Conservation (phyloP, 2,113 vertebrate genomes). For the Rhinopomastus cyanomelas region DNA sequence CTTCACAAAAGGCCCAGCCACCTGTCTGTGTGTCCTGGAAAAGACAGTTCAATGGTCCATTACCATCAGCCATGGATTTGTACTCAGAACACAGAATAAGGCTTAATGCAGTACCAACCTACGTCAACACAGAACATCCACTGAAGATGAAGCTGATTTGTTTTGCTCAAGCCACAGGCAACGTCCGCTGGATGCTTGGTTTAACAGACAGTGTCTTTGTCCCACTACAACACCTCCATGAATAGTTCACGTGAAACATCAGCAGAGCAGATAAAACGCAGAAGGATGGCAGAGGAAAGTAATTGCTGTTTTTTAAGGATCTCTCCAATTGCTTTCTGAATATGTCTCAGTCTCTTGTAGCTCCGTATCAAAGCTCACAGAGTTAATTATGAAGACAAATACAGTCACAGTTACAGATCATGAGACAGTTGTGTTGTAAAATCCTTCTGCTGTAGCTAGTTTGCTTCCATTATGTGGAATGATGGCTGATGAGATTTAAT, state of each 20-base stretch:
- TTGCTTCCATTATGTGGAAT: neutral
- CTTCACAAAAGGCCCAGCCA: neutral
- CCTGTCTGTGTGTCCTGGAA: neutral
- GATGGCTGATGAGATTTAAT: neutral
- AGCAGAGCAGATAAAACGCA: neutral
- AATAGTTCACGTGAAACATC: neutral
- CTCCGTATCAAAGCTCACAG: neutral
- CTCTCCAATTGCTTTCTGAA: neutral
- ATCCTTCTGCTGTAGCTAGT: neutral
- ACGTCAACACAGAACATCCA: neutral
- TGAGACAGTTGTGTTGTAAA: neutral
- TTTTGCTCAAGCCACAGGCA: neutral
- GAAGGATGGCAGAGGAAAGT: neutral
- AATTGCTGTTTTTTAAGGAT: neutral
- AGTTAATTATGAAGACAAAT: constrained; percentile 7
- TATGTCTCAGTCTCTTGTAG: neutral
- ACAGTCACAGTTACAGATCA: neutral
- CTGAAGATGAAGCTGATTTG: neutral
- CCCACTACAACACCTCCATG: neutral
- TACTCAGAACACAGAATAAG: neutral
- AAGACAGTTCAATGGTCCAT: neutral
- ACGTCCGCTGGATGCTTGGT: neutral
- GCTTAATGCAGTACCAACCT: neutral
- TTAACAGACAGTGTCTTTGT: neutral
- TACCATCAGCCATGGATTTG: neutral